Percentiles rank a stretch among this genome's conserved stretches.
Evolutionary conservation across 1,140 invertebrate genomes (phyloP).

Genomic region (Apolygus lucorum): DNA sequence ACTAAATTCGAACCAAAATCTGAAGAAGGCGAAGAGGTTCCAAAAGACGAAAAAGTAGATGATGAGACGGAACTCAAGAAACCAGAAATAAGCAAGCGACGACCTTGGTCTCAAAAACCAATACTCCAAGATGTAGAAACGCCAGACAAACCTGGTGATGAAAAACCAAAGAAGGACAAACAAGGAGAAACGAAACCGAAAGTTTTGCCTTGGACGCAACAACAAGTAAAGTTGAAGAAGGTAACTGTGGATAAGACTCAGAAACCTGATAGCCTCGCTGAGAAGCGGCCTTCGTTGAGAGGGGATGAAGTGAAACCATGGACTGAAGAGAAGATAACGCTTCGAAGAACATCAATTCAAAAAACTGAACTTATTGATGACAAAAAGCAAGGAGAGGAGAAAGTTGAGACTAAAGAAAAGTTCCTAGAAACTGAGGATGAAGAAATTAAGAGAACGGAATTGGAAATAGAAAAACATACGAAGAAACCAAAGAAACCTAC

Average conservation of each 20-base stretch:
- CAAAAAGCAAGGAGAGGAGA: no score
- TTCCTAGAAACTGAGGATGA: no score
- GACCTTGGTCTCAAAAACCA: no score
- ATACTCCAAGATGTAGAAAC: not conserved
- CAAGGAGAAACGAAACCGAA: slow-evolving; percentile 32
- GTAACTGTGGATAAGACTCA: slow-evolving; percentile 36
- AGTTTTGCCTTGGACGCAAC: slow-evolving; percentile 27
- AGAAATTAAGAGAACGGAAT: not conserved
- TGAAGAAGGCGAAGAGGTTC: no score
- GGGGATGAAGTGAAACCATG: slow-evolving; percentile 37
- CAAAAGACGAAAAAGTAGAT: no score
- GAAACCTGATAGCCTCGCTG: slow-evolving; percentile 38
- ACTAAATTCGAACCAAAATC: no score
- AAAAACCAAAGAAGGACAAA: slow-evolving; percentile 36
- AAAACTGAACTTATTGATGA: not conserved
- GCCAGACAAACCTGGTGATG: not conserved
- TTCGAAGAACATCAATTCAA: slow-evolving; percentile 37
- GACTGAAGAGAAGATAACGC: slow-evolving; percentile 42
- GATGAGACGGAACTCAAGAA: no score
- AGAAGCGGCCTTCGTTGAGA: slow-evolving; percentile 33
- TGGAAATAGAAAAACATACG: slow-evolving; percentile 5
- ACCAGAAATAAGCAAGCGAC: no score
- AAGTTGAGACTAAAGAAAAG: slow-evolving; percentile 12
- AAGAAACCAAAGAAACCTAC: slow-evolving; percentile 4
- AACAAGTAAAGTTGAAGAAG: slow-evolving; percentile 32